Base-by-base conservation (phyloP, 2,888 invertebrate species). In the Caenorhabditis sp. region DNA sequence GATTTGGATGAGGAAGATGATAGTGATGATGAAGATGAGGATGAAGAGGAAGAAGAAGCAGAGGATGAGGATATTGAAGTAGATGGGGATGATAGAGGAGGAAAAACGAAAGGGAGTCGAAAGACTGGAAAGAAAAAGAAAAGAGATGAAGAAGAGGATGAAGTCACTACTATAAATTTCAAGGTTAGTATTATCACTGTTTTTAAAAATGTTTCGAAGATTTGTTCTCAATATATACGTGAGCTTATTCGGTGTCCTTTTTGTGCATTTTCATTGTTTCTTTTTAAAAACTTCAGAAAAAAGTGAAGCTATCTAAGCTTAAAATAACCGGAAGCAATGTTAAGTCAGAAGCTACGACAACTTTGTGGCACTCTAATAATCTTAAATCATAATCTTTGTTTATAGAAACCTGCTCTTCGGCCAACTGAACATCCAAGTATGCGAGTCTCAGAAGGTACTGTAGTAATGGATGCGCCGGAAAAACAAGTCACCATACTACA, bases 391-490 rank as follows among this genome's bases (percentile, higher is more conserved):
- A 62, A 26, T 21, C 1, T 67, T 54, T 59, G 58, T 14, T 52
- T 70, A 10, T 56, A 70, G 68, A 71, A 74, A 31, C 79, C 79
- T 10, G 25, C 43, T 10, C n/a, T 79, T n/a, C 50, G 79, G 23
- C 54, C 72, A 0, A 52, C 67, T 21, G 72, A 77, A 31, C 56
- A 59, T 26, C 70, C 69, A 14, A 61, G 68, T n/a, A 27, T 77
- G n/a, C 31, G 56, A 27, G 66, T 69, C 1, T 67, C 58, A 54
- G 73, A 77, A 8, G 72, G 69, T 49, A 66, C 64, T 12, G 77
- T 67, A 2, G 52, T 77, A 25, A 67, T 80, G 70, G 79, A 80
- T 20, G 68, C 70, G 21, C 79, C 79, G 1, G 77, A 77, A 38
- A 65, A 61, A 58, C 67, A 69, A 52, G 20, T 68, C 5, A 62